Evolutionary conservation across 2,888 invertebrate genomes (phyloP).

Genomic region (Phytoseiulus persimilis): DNA sequence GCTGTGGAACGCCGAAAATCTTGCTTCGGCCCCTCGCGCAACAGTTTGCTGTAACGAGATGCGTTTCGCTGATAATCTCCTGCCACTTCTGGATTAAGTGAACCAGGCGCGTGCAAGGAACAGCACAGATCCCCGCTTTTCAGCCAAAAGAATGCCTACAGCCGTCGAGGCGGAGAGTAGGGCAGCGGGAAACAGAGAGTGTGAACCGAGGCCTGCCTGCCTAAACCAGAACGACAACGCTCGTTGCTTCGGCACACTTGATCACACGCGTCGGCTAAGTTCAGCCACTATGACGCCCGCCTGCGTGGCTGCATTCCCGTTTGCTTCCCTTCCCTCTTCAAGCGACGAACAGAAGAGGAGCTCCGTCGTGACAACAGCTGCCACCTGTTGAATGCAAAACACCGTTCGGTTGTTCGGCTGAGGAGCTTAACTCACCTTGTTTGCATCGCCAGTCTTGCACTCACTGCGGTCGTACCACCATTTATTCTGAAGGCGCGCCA

Average conservation of each 20-base stretch:
- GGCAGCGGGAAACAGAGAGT: background rate
- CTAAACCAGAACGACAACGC: background rate
- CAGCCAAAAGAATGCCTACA: background rate
- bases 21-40: background rate
- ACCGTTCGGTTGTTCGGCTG: background rate
- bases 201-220: background rate
- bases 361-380: background rate
- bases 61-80: background rate
- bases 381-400: background rate
- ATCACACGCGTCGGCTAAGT: background rate
- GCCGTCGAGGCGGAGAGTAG: background rate
- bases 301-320: background rate
- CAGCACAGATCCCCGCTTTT: no score
- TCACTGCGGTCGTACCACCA: conserved; percentile 56
- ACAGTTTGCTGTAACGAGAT: conserved; percentile 1
- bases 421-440: conserved; percentile 1
- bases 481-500: conserved; percentile 54
- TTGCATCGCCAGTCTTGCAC: conserved; percentile 49
- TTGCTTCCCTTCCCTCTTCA: background rate
- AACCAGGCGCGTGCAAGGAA: background rate
- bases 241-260: background rate
- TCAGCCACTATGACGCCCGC: background rate
- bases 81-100: conserved; percentile 15
- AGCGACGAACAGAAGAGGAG: background rate
- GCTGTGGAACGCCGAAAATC: no score